These are phyloP conservation scores for Perithous albicinctus DNA, from an alignment of 2,888 invertebrate genomes.

Conservation along the genomic window DNA sequence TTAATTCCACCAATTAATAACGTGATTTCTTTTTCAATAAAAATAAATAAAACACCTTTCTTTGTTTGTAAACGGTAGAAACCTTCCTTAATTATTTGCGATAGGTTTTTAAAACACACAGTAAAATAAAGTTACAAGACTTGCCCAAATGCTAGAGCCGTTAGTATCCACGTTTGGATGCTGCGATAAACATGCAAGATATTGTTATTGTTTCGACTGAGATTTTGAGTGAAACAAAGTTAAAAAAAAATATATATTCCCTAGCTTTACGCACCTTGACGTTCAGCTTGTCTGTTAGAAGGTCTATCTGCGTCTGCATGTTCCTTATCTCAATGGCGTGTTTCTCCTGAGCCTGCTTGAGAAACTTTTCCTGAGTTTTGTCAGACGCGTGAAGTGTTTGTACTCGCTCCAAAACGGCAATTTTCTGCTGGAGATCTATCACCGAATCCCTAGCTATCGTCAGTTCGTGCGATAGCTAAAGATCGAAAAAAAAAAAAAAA, in stretches of 20 bases:
- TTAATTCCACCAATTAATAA: no score
- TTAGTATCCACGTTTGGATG: slow-evolving; percentile 73
- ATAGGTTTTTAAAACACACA: slow-evolving; percentile 20
- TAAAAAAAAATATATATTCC: not conserved
- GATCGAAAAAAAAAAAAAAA: slow-evolving; percentile 23
- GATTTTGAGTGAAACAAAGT: not conserved
- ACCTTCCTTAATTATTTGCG: not conserved
- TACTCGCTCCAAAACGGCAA: slow-evolving; percentile 78
- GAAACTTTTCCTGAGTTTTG: slow-evolving; percentile 81
- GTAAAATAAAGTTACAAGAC: slow-evolving; percentile 59
- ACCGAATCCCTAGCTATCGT: slow-evolving; percentile 77
- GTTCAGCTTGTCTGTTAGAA: slow-evolving; percentile 82
- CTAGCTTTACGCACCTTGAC: slow-evolving; percentile 75
- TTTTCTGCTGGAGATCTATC: slow-evolving; percentile 80
- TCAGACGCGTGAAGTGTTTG: slow-evolving; percentile 79
- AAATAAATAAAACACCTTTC: no score
- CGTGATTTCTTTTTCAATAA: no score
- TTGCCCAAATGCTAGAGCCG: slow-evolving; percentile 75
- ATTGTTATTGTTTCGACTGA: slow-evolving; percentile 22
- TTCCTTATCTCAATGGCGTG: slow-evolving; percentile 85
- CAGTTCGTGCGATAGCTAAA: slow-evolving; percentile 78
- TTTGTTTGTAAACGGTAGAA: not conserved
- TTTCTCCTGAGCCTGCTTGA: slow-evolving; percentile 85
- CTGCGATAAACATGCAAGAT: slow-evolving; percentile 69
- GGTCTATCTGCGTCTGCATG: slow-evolving; percentile 85